Conservation (phyloP, 2,888 invertebrate genomes). For the Parnassius smintheus region DNA sequence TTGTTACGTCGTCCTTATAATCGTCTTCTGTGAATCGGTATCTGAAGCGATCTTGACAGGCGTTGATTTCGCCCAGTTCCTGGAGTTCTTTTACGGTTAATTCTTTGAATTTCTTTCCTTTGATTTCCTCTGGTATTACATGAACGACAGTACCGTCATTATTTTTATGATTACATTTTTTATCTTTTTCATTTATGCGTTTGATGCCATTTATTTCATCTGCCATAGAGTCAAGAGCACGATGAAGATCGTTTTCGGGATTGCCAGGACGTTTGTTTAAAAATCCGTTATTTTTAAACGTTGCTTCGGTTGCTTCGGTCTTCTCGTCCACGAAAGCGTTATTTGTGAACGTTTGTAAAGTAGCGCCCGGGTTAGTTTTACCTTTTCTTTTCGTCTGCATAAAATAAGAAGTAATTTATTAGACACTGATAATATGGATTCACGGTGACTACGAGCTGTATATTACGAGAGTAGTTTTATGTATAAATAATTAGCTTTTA, state of each 20-base stretch:
- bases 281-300: constrained; percentile 52
- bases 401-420: neutral
- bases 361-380: constrained; percentile 33
- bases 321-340: constrained; percentile 47
- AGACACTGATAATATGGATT: no score
- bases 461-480: no score
- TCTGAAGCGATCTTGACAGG: constrained; percentile 62
- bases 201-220: constrained; percentile 47
- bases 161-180: neutral
- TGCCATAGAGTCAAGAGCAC: constrained; percentile 61
- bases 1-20: constrained; percentile 54
- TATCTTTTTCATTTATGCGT: constrained; percentile 24
- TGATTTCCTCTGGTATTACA: constrained; percentile 48
- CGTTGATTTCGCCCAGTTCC: constrained; percentile 59
- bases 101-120: constrained; percentile 62
- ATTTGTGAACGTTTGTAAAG: constrained; percentile 53
- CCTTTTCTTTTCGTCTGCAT: constrained; percentile 49
- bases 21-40: constrained; percentile 58
- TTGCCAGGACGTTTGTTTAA: constrained; percentile 60
- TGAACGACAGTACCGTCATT: constrained; percentile 30
- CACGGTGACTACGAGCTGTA: no score
- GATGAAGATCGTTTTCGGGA: constrained; percentile 57
- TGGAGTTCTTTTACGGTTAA: constrained; percentile 54
- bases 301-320: constrained; percentile 31
- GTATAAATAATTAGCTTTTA: no score